Base-by-base conservation (phyloP, 2,797 vertebrate species). In the Artibeus lituratus region DNA sequence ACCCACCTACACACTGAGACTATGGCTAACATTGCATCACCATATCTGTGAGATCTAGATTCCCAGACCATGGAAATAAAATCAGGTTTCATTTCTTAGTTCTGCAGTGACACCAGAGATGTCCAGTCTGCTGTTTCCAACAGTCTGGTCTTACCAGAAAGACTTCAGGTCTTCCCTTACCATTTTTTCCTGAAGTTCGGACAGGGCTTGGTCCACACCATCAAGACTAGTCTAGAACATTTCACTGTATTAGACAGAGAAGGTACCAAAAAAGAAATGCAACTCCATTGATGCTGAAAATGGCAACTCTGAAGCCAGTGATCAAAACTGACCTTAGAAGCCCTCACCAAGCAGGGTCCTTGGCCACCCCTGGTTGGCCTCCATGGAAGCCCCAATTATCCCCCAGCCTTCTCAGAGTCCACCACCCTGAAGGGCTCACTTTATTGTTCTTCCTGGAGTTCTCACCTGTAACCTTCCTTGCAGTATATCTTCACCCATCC, bases 341-440 rank as follows among this genome's bases (percentile, higher is more conserved):
- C 10, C n/a, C 72, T 80, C 2, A 24, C 51, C 19, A 90, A 35
- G 11, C 42, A 65, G 67, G 24, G 7, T 72, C 47, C 39, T 74
- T 16, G 0, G 55, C 29, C 12, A 53, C 29, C 37, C 44, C 59
- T 6, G 0, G 51, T 19, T 0, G 2, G 16, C 44, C 19, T 26
- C 72, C 9, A 2, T 44, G n/a, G 4, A 84, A 62, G 22, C 21
- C 78, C 78, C 42, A 49, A 18, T 22, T 2, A 26, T 29, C 14
- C 51, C 22, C 39, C 21, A 83, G 29, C 7, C 4, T 76, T 26
- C n/a, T 42, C 19, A 29, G 49, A 78, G 26, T 29, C 67, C 69
- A 74, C 72, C 19, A 16, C 0, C 9, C 22, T 42, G 1, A 14
- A 26, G 44, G 49, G 3, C 10, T 59, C 21, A n/a, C 21, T 53